Evolutionary conservation across 37 sponge, comb jelly and placozoan genomes (phyloP), one percentile per base, ranked within the genome.

Genomic region (Dysidea cf. avara): DNA sequence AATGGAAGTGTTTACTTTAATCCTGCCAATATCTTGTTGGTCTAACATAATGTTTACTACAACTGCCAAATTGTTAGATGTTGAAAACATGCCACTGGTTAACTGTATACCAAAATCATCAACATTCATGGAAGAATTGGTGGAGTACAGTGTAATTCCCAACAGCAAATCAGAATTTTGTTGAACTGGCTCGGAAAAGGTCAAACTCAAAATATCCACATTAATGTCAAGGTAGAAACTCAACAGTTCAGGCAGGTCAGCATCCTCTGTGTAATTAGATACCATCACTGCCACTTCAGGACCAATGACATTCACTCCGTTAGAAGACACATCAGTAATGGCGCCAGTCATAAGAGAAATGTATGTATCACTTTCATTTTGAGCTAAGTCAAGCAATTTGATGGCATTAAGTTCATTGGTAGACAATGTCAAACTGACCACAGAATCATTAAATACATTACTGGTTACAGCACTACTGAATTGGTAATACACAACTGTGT

Each of bases 111-210:
- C 53, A 51, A 66, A 58, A 67, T 64, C 69, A 35, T 32, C 66
- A 37, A 20, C 25, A 56, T 77, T 77, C 16, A 25, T 21, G 25
- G 74, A 68, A n/a, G 77, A 71, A 61, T 80, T 81, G 26, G 72
- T 83, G 1, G 81, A 71, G 24, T 62, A 78, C 3, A 85, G 35
- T 0, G 55, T 35, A 17, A 85, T 56, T 18, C 63, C 22, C 21
- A 63, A 21, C 33, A 81, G 69, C 7, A 56, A 31, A 33, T 22
- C 33, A 22, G 82, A 64, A 16, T 78, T 61, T 18, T 76, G 76
- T 12, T 37, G 71, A 32, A 92, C 84, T 31, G 88, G 88, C 53
- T 95, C 96, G 48, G 58, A 38, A 39, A 90, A 95, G 6, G 85
- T 78, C 26, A 95, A 66, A 0, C 64, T 33, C 7, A 90, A 61